Base-by-base conservation (phyloP, 1,140 invertebrate genomes). In the Schlechtendalia chinensis region DNA sequence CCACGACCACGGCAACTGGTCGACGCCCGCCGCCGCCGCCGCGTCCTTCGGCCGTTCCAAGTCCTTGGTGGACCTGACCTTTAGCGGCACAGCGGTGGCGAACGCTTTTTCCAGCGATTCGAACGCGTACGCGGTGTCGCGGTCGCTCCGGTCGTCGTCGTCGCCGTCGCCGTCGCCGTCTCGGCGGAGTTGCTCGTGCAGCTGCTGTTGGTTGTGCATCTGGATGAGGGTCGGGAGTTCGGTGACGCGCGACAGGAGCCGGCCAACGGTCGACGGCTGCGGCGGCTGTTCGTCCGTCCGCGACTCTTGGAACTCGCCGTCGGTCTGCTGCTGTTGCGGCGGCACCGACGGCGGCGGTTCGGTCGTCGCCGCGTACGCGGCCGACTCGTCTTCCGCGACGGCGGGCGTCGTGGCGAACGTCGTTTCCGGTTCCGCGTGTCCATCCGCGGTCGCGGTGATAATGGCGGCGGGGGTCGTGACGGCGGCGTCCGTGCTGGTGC, bases 201-300 rank as follows among this genome's bases (percentile, higher is more conserved):
- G 87, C 83, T 88, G 88, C 53, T 87, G 77, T 69, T 39, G 79
- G 10, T 81, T 67, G 47, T 69, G 61, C 63, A 67, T 53, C 22
- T 67, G 61, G 4, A 71, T 81, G 4, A 69, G 63, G 0, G 47
- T 71, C 12, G 61, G 61, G 5, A 69, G 19, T 45, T 27, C 32
- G 14, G 47, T 32, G 32, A 29, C 39, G 59, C n/a, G n/a, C n/a
- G 22, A 10, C 16, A 10, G 8, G 8, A 39, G 24, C 50, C 61
- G 24, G 27, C 39, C 19, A 1, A 2, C 6, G 16, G 63, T 82
- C 87, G 86, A 24, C 86, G 8, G 86, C 19, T 85, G 85, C 53
- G 19, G n/a, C 19, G 29, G 24, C 85, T 85, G 82, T 87, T 82
- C 59, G 61, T 79, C 39, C 1, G 82, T 69, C 39, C 59, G 65